These are phyloP conservation scores for Allolobophora icterica DNA, from an alignment of 2,888 invertebrate species.

Conservation along the genomic window DNA sequence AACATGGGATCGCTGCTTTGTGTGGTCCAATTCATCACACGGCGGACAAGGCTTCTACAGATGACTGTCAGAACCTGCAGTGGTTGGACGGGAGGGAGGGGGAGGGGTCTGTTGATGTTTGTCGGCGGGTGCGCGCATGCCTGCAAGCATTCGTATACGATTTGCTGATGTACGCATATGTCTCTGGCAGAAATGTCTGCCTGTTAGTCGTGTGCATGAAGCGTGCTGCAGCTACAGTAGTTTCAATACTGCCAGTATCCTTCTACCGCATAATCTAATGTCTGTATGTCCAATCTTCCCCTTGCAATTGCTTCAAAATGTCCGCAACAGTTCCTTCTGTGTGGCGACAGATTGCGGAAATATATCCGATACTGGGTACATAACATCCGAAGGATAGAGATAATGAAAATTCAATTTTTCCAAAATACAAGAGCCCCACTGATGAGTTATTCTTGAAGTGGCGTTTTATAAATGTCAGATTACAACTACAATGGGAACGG, in stretches of 20 bases:
- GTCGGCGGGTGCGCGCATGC: not conserved
- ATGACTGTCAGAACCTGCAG: not conserved
- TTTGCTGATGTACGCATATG: not conserved
- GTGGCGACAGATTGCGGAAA: too few species aligned
- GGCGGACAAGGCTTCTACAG: not conserved
- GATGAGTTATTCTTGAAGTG: too few species aligned
- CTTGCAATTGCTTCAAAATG: too few species aligned
- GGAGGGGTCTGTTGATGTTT: not conserved
- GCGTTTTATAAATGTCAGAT: too few species aligned
- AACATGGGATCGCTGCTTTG: not conserved
- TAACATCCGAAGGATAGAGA: too few species aligned
- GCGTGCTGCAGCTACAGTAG: not conserved
- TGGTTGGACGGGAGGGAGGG: not conserved
- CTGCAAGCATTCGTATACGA: not conserved
- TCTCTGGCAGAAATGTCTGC: not conserved
- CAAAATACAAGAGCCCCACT: too few species aligned
- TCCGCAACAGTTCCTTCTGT: too few species aligned
- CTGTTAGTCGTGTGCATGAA: not conserved
- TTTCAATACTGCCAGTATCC: not conserved
- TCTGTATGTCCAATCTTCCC: too few species aligned
- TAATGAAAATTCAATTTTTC: too few species aligned
- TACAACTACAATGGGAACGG: too few species aligned
- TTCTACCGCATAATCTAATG: too few species aligned
- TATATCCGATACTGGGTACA: too few species aligned
- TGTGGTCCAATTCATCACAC: slow-evolving; percentile 17